These are phyloP conservation scores for Varanus komodoensis DNA, from an alignment of 2,113 vertebrate genomes.

Conservation along the genomic window DNA sequence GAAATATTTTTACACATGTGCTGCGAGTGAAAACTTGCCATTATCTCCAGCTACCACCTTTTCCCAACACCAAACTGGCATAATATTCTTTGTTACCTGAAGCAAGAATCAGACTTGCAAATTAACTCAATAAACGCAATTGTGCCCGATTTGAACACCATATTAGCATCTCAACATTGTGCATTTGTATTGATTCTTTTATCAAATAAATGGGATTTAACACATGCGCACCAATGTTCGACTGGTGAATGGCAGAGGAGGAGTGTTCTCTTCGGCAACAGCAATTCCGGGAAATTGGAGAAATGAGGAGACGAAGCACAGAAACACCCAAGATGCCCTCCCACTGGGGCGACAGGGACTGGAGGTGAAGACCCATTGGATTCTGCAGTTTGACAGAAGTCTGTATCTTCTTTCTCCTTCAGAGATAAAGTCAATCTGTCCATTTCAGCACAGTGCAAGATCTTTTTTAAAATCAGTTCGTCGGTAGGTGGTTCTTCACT, in stretches of 20 bases:
- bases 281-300: not conserved
- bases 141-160: not conserved
- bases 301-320: not conserved
- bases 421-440: no score
- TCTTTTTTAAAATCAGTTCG: no score
- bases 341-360: not conserved
- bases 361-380: not conserved
- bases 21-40: not conserved
- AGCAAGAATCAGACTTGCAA: not conserved
- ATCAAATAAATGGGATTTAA: not conserved
- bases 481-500: no score
- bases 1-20: not conserved
- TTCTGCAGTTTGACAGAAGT: no score
- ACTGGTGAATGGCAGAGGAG: not conserved
- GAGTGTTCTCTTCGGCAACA: not conserved
- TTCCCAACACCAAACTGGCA: not conserved
- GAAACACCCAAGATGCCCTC: not conserved
- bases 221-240: not conserved
- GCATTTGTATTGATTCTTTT: not conserved
- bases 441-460: no score
- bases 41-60: not conserved
- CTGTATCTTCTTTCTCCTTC: no score
- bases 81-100: not conserved
- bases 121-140: not conserved
- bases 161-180: not conserved